A percentile compares a stretch with the other conserved stretches of the same genome.
These are phyloP conservation scores for Thermophis baileyi DNA, from an alignment of 2,113 vertebrate species.

Conservation along the genomic window DNA sequence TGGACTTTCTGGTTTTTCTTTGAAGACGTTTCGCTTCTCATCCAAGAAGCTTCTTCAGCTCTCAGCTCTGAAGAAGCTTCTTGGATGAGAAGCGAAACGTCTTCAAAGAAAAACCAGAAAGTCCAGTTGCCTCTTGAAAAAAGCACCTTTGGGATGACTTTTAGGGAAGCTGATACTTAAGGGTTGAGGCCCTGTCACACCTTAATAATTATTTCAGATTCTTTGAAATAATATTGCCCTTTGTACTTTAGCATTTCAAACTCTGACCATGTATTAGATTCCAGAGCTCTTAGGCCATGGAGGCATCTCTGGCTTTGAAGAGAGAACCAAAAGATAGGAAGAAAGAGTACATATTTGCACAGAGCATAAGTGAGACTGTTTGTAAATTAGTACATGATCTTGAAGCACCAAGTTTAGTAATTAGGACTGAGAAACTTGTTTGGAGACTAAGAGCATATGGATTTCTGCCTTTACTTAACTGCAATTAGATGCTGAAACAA, in stretches of 20 bases:
- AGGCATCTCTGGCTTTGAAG: background rate
- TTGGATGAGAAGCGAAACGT: too few species aligned
- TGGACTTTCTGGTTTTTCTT: too few species aligned
- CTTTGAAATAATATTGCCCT: background rate
- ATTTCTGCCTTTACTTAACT: background rate
- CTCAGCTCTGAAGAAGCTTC: too few species aligned
- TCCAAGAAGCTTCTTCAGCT: too few species aligned
- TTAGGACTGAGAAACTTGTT: background rate
- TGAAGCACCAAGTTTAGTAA: background rate
- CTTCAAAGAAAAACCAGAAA: too few species aligned
- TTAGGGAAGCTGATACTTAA: background rate
- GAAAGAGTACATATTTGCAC: background rate
- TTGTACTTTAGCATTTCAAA: background rate
- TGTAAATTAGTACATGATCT: background rate
- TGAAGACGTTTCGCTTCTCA: too few species aligned
- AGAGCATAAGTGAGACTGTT: background rate
- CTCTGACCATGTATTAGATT: background rate
- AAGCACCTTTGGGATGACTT: background rate
- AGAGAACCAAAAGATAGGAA: background rate
- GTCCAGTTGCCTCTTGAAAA: too few species aligned
- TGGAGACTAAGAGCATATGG: background rate
- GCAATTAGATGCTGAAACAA: background rate
- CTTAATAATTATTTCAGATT: background rate
- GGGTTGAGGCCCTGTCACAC: background rate
- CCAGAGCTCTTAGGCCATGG: background rate